Evolutionary conservation across 2,888 invertebrate genomes (phyloP), one percentile per base, ranked within the genome.

Genomic region (Drosophila algonquin): DNA sequence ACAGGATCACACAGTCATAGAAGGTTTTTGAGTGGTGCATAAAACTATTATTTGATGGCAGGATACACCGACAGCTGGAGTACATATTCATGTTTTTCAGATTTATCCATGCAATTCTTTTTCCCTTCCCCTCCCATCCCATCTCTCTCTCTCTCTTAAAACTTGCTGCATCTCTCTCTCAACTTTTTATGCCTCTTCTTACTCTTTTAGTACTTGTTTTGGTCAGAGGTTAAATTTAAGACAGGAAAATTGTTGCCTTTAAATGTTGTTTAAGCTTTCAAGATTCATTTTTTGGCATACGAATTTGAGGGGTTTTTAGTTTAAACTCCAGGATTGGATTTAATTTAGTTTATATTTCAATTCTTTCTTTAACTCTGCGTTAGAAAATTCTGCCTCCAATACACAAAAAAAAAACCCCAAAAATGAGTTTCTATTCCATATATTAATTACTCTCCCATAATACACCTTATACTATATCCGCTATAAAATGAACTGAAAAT

Each of bases 31-130:
- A 64, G 64, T 65, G 64, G 65, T 44, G 47, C 50, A 68, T 67
- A 67, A 68, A 68, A 68, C 65, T 67, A 67, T 67, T 67, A 67
- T 67, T 67, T 67, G 65, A 67, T 67, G 68, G 65, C 68, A 14
- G 56, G 56, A 68, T 68, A 67, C 65, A 68, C 56, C 12, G 44
- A 45, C 44, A 40, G 24, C 55, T 50, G 18, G 44, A 30, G 12
- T 35, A 18, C 44, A 55, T 55, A n/a, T 40, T 40, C 40, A 40
- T 67, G 67, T 48, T 65, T 44, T 35, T 65, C 21, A 48, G 16
- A 65, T 65, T 55, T 50, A 67, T 65, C 30, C 55, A 48, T 24
- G 14, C 48, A 65, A 50, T 24, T 53, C 47, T 48, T 64, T 48
- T 24, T 45, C 2, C 21, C 21, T 3, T 21, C 21, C 21, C 21